These are phyloP conservation scores for Charadrius vociferus DNA, from an alignment of 2,113 vertebrate species.

Conservation along the genomic window DNA sequence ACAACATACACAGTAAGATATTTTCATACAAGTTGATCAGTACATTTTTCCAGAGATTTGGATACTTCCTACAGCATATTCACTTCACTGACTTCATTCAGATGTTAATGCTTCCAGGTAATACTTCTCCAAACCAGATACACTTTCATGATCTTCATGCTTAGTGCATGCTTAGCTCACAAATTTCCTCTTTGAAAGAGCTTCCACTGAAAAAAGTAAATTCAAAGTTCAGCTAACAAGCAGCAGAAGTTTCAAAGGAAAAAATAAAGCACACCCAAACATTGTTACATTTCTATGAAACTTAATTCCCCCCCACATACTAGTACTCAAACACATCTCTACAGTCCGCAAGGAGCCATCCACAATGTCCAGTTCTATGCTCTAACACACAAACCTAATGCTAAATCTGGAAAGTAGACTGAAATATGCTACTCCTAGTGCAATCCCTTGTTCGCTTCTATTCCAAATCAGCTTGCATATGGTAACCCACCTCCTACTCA, in stretches of 20 bases:
- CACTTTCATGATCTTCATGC: not conserved
- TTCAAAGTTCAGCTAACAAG: not conserved
- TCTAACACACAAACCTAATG: not conserved
- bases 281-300: not conserved
- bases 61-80: not conserved
- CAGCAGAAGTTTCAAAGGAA: not conserved
- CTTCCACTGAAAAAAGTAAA: not conserved
- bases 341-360: not conserved
- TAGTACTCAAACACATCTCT: not conserved
- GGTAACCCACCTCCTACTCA: not conserved
- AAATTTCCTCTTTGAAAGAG: not conserved
- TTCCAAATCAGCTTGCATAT: not conserved
- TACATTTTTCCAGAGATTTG: not conserved
- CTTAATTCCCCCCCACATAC: not conserved
- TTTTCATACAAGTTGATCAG: not conserved
- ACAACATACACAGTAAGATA: not conserved
- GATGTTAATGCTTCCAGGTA: not conserved
- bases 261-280: not conserved
- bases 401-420: not conserved
- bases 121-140: not conserved
- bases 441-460: not conserved
- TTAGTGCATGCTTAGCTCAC: not conserved
- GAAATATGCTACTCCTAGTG: not conserved
- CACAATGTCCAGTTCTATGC: not conserved
- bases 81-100: not conserved